Percentiles rank a stretch among this genome's conserved stretches.
phyloP scores from a whole-genome alignment of 2,797 vertebrate genomes.

The Scolopax rusticola region DNA sequence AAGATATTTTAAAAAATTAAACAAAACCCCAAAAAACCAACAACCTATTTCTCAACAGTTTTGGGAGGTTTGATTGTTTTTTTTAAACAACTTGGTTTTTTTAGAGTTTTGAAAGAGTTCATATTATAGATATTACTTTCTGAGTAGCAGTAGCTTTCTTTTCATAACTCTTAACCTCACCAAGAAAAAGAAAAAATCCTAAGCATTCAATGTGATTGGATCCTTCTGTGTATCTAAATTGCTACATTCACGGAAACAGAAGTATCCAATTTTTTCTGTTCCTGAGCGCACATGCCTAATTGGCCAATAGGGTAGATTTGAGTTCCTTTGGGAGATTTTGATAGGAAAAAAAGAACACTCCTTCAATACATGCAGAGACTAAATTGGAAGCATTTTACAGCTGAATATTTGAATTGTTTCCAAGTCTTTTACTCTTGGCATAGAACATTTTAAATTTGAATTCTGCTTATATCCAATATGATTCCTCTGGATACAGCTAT shows the following conservation, averaged over 20 bases:
- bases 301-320: not conserved
- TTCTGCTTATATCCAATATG: not conserved
- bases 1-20: not conserved
- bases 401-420: slow-evolving; percentile 41
- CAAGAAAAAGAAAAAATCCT: not conserved
- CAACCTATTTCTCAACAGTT: not conserved
- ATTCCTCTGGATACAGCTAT: not conserved
- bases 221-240: slow-evolving; percentile 11
- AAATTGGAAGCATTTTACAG: slow-evolving; percentile 32
- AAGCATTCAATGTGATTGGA: not conserved
- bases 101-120: not conserved
- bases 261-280: slow-evolving; percentile 20
- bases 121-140: not conserved
- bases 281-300: not conserved
- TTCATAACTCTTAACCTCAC: not conserved
- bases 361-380: not conserved
- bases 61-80: not conserved
- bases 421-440: slow-evolving; percentile 17
- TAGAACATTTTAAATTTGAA: not conserved
- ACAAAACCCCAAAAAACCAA: not conserved
- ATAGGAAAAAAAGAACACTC: not conserved
- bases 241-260: not conserved
- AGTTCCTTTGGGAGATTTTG: not conserved
- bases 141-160: not conserved
- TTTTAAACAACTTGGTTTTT: not conserved